phyloP scores from a whole-genome alignment of 2,888 invertebrate genomes.

The Protophormia terraenovae region DNA sequence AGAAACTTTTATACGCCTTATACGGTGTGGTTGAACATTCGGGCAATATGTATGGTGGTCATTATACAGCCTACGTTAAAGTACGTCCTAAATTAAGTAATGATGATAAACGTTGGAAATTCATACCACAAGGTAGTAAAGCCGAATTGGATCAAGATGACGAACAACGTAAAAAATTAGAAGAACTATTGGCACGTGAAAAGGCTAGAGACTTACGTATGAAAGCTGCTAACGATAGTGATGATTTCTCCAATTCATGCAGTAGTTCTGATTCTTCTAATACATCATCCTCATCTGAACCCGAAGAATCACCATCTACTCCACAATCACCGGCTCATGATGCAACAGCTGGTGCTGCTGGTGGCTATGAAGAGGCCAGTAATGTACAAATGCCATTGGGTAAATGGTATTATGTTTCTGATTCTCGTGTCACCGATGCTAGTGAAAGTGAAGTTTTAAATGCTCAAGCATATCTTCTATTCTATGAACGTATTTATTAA shows the following conservation, averaged over 20 bases:
- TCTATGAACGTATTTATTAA: slow-evolving; percentile 96
- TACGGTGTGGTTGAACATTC: slow-evolving; percentile 98
- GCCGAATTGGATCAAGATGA: slow-evolving; percentile 82
- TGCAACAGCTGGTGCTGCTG: slow-evolving; percentile 77
- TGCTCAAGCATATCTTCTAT: slow-evolving; percentile 96
- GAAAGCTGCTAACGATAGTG: slow-evolving; percentile 80
- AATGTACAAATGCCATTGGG: slow-evolving; percentile 84
- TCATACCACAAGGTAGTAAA: slow-evolving; percentile 85
- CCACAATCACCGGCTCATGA: slow-evolving; percentile 78
- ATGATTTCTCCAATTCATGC: slow-evolving; percentile 84
- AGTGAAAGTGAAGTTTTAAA: slow-evolving; percentile 90
- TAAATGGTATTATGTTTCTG: slow-evolving; percentile 97
- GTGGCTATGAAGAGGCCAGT: slow-evolving; percentile 77
- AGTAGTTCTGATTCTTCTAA: slow-evolving; percentile 74
- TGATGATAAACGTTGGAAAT: slow-evolving; percentile 88
- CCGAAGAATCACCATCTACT: slow-evolving; percentile 70
- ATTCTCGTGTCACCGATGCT: slow-evolving; percentile 92
- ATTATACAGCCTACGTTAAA: slow-evolving; percentile 97
- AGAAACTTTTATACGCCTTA: slow-evolving; percentile 90
- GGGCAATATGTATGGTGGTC: slow-evolving; percentile 92
- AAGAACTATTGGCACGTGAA: slow-evolving; percentile 79
- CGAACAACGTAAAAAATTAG: slow-evolving; percentile 81
- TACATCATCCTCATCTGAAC: slow-evolving; percentile 74
- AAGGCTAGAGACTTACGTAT: slow-evolving; percentile 79
- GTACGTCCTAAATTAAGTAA: slow-evolving; percentile 85